Base-by-base conservation (phyloP, 1,140 invertebrate genomes). In the Pteromalus puparum region DNA sequence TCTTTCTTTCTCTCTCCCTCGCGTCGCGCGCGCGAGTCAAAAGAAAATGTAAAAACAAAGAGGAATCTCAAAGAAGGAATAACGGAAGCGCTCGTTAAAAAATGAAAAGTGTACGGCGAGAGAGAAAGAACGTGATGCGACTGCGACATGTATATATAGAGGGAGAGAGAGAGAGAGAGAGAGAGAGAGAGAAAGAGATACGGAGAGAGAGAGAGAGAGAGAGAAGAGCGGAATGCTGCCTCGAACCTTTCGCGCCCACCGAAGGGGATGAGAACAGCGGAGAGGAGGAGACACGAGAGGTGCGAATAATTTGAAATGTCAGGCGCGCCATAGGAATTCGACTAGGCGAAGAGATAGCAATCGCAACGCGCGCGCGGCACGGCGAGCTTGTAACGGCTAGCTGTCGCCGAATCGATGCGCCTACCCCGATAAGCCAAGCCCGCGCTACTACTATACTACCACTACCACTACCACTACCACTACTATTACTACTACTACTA, bases 221-320 rank as follows among this genome's bases (percentile, higher is more conserved):
- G 1, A 21, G 15, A 38, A 38, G 30, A 18, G 67, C 2, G n/a
- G 61, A 79, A 79, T 68, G 34, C 48, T 28, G 30, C 15, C 34
- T 79, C 26, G 48, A 30, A 34, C 13, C 48, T 53, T 53, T 53
- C 48, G 15, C 46, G 46, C 15, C 10, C 46, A 48, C 18, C 53
- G 5, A 42, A 28, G 34, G 13, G 24, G 38, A 34, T 42, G 10
- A 1, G n/a, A 12, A 18, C 1, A 28, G 5, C 2, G 26, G 3
- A 46, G 13, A 80, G 13, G 42, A n/a, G 24, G 13, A 28, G 18
- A 68, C 9, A 38, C 67, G 21, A 81, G n/a, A 65, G 28, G 48
- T 34, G 53, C 26, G 18, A 82, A 82, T 82, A 75, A 82, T 82
- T 82, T 21, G 48, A 65, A 75, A 75, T 67, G 70, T 82, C 48